These are phyloP conservation scores for Macropodus opercularis DNA, from an alignment of 2,797 vertebrate genomes.

Conservation along the genomic window DNA sequence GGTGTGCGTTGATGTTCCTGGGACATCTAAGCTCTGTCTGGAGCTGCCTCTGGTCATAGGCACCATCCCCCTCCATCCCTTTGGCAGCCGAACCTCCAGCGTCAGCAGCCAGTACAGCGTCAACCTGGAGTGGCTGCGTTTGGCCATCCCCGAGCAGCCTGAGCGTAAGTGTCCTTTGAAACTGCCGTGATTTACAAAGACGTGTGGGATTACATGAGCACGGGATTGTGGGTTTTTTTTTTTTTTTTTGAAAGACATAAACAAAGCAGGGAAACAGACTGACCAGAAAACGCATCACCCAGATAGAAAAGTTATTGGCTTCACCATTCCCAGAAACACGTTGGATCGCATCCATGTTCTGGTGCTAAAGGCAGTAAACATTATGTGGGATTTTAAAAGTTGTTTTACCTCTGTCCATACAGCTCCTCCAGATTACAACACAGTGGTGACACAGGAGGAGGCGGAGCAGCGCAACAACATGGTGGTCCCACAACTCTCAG, in stretches of 20 bases:
- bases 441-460: conserved; percentile 85
- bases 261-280: not conserved
- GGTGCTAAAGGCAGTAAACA: conserved; percentile 13
- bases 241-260: not conserved
- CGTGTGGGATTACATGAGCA: not conserved
- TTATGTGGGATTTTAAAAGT: conserved; percentile 25
- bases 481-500: conserved; percentile 56
- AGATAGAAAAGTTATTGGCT: too few species aligned
- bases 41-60: conserved; percentile 95
- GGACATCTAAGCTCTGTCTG: conserved; percentile 91
- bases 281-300: not conserved
- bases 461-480: conserved; percentile 63
- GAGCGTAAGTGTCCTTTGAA: conserved; percentile 85
- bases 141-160: conserved; percentile 85
- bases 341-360: conserved; percentile 15
- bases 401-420: conserved; percentile 18
- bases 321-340: conserved; percentile 7
- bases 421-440: conserved; percentile 95
- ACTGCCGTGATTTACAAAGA: not conserved
- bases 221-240: too few species aligned
- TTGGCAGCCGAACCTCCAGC: conserved; percentile 91
- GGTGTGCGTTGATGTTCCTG: conserved; percentile 95
- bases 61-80: conserved; percentile 92
- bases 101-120: conserved; percentile 92
- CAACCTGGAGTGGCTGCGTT: conserved; percentile 89